Percentiles rank a stretch among this genome's conserved stretches.
Conservation (phyloP, 2,888 invertebrate species). For the Drosophila maculinotata region DNA sequence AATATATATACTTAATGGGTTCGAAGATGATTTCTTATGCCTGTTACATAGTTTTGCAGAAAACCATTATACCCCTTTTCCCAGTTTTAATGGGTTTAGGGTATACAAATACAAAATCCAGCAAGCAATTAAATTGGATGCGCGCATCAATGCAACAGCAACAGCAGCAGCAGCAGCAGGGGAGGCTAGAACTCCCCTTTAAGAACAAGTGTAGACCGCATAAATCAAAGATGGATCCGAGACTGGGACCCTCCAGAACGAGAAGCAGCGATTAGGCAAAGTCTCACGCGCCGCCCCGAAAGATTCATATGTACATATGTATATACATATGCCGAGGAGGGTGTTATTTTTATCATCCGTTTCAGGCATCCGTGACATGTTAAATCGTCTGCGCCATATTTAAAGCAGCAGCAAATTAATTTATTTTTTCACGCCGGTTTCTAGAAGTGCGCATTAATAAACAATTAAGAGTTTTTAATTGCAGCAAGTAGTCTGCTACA, state of each 20-base stretch:
- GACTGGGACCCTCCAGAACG: slow-evolving; percentile 16
- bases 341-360: slow-evolving; percentile 47
- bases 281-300: slow-evolving; percentile 33
- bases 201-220: slow-evolving; percentile 66
- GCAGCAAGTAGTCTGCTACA: slow-evolving; percentile 24
- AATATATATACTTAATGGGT: no score
- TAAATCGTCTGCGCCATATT: slow-evolving; percentile 76
- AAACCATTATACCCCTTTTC: no score
- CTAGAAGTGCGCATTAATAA: slow-evolving; percentile 75
- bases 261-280: slow-evolving; percentile 52
- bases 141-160: slow-evolving; percentile 28
- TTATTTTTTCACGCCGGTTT: slow-evolving; percentile 61
- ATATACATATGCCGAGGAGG: slow-evolving; percentile 5
- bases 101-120: slow-evolving; percentile 59
- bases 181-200: no score
- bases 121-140: slow-evolving; percentile 71
- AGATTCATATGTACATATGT: no score
- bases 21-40: no score
- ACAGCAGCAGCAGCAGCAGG: slow-evolving; percentile 4
- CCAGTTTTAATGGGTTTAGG: no score
- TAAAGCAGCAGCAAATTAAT: slow-evolving; percentile 77
- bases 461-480: slow-evolving; percentile 75
- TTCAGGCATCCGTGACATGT: slow-evolving; percentile 40
- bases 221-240: slow-evolving; percentile 65
- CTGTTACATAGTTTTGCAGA: no score